A percentile compares a stretch with the other conserved stretches of the same genome.
phyloP scores from a whole-genome alignment of 2,113 vertebrate species.

The Sardina pilchardus region DNA sequence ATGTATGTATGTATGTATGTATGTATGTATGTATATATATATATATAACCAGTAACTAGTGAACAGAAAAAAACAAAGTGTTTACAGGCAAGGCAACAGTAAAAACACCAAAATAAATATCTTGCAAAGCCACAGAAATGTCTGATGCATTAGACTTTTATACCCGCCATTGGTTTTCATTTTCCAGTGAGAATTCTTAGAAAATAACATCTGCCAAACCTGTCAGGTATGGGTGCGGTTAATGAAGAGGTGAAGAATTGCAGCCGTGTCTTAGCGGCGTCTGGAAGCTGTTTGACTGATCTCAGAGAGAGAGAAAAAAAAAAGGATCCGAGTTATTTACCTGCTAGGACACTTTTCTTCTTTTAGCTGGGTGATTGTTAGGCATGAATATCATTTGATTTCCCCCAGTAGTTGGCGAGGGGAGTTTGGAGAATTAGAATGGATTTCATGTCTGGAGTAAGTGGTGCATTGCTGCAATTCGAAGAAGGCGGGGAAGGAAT shows the following conservation, averaged over 20 bases:
- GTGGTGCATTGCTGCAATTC: conserved; percentile 75
- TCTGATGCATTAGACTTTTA: neutral
- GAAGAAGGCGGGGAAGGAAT: conserved; percentile 19
- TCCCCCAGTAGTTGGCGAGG: conserved; percentile 36
- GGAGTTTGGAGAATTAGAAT: conserved; percentile 60
- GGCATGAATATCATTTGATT: conserved; percentile 57
- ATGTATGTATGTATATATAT: too few relatives aligned
- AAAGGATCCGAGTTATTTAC: neutral
- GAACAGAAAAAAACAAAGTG: too few relatives aligned
- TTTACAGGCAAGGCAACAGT: neutral
- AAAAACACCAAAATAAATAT: neutral
- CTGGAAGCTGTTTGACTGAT: neutral
- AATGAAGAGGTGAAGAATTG: neutral
- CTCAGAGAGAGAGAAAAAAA: neutral
- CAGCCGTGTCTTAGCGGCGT: neutral
- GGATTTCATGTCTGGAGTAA: conserved; percentile 67
- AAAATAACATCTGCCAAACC: conserved; percentile 23
- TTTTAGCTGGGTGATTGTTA: conserved; percentile 23
- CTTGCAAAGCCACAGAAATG: too few relatives aligned
- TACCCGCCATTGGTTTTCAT: conserved; percentile 20
- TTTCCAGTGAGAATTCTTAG: conserved; percentile 40
- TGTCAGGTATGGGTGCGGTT: neutral
- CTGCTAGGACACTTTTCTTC: neutral
- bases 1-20: too few relatives aligned
- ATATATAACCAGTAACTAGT: too few relatives aligned